These are phyloP conservation scores for Platyscapa corneri DNA, from an alignment of 1,140 invertebrate genomes.

Conservation along the genomic window DNA sequence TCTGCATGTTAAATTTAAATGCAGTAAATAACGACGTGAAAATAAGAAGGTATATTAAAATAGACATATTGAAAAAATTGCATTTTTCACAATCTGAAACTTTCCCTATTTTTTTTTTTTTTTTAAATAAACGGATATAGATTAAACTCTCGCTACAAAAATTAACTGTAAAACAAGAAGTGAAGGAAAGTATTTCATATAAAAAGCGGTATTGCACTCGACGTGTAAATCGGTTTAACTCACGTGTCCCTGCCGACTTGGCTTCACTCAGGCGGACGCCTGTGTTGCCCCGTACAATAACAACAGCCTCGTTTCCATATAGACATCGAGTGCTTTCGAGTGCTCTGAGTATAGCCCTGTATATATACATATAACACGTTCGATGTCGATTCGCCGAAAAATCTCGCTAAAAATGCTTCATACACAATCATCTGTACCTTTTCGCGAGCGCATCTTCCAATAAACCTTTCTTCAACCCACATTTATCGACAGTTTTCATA, in stretches of 20 bases:
- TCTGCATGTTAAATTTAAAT: too few relatives aligned
- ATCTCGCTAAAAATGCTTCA: conserved; percentile 31
- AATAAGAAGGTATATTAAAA: too few relatives aligned
- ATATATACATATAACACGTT: not conserved
- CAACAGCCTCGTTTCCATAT: conserved; percentile 41
- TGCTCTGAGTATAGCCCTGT: not conserved
- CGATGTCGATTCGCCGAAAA: conserved; percentile 29
- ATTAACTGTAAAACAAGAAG: not conserved
- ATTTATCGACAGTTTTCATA: not conserved
- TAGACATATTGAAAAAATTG: too few relatives aligned
- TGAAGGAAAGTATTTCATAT: not conserved
- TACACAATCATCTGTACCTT: not conserved
- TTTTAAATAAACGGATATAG: conserved; percentile 12
- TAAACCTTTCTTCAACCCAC: not conserved
- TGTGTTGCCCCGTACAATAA: conserved; percentile 29
- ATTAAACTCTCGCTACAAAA: not conserved
- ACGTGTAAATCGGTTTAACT: conserved; percentile 46
- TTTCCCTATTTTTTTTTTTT: not conserved
- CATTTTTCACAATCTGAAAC: not conserved
- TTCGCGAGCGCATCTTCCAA: not conserved
- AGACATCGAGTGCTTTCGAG: conserved; percentile 36
- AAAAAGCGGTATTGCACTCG: not conserved
- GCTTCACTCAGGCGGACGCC: not conserved
- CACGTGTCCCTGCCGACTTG: not conserved
- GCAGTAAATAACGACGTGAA: too few relatives aligned